Evolutionary conservation across 2,113 vertebrate genomes (phyloP).

Genomic region (Pterocles orientalis): DNA sequence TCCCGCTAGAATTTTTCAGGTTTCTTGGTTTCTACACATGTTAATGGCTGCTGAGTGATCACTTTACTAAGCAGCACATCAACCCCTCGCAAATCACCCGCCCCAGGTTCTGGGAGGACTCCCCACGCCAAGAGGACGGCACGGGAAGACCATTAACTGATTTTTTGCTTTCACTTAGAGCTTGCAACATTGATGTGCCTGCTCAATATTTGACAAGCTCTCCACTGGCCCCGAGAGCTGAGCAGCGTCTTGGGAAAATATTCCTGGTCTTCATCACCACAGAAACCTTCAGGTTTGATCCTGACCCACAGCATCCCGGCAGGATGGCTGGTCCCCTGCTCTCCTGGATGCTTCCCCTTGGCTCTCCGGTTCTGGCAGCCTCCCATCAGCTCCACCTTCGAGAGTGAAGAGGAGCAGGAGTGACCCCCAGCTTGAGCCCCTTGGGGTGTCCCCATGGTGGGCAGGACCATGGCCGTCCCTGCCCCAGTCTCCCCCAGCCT

Average conservation of each 20-base stretch:
- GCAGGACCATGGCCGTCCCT: not conserved
- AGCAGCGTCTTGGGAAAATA: not conserved
- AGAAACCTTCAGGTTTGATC: not conserved
- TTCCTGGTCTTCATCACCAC: not conserved
- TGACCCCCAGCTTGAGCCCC: not conserved
- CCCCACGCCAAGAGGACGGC: not conserved
- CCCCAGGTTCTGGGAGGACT: not conserved
- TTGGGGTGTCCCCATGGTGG: fast-evolving
- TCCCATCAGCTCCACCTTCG: too few species aligned
- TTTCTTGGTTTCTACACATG: not conserved
- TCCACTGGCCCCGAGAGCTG: slow-evolving; percentile 4
- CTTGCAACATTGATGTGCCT: slow-evolving; percentile 34
- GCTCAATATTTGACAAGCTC: slow-evolving; percentile 58
- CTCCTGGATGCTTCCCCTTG: fast-evolving
- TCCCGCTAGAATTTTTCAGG: not conserved
- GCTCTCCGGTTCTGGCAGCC: fast-evolving
- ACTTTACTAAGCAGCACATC: not conserved
- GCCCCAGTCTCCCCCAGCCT: not conserved
- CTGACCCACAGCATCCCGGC: not conserved
- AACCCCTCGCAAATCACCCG: not conserved
- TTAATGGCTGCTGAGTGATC: not conserved
- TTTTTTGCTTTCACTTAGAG: slow-evolving; percentile 64
- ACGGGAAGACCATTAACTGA: slow-evolving; percentile 61
- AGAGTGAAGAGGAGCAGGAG: fast-evolving
- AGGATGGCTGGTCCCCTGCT: not conserved